Base-by-base conservation (phyloP, 1,140 invertebrate genomes). In the Cydia amplana region DNA sequence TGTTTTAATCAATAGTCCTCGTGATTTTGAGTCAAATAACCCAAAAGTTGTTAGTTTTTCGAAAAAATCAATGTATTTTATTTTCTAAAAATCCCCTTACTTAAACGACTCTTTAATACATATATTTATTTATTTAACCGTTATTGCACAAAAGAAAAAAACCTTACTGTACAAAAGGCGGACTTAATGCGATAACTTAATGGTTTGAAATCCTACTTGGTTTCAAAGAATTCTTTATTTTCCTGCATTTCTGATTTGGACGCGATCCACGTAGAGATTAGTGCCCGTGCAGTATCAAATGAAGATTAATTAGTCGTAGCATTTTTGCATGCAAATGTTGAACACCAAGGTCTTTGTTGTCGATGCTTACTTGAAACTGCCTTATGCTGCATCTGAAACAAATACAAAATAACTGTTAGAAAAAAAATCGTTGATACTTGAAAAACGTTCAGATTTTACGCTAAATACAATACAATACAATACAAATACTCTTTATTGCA, bases 341-440 rank as follows among this genome's bases (percentile, higher is more conserved):
- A n/a, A 23, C 23, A 10, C 18, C 20, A 20, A 60, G 16, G 18
- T 23, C 55, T 23, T 10, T 60, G 20, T 60, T 55, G n/a, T 7
- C 16, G 20, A 18, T 32, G 28, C 32, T 70, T 70, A 70, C 65
- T 36, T 70, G 7, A 20, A 40, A 43, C 65, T 40, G 65, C 28
- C 16, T 70, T 36, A 18, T 23, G 18, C n/a, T 70, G 65, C n/a
- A 70, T 40, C 65, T 70, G 65, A 25, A 70, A 70, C 32, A 70
- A 70, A 70, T n/a, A 36, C 18, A 65, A 23, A 51, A 14, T 6
- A 23, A 60, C 4, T 5, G 49, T 51, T 18, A 51, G n/a, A 16
- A 51, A 18, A 49, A 7, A 2, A 46, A 46, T 46, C 43, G 10
- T 46, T 16, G 43, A 46, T 46, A 46, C 32, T 32, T 32, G 25